Evolutionary conservation across 2,888 invertebrate genomes (phyloP).

Genomic region (Trisateles emortualis): DNA sequence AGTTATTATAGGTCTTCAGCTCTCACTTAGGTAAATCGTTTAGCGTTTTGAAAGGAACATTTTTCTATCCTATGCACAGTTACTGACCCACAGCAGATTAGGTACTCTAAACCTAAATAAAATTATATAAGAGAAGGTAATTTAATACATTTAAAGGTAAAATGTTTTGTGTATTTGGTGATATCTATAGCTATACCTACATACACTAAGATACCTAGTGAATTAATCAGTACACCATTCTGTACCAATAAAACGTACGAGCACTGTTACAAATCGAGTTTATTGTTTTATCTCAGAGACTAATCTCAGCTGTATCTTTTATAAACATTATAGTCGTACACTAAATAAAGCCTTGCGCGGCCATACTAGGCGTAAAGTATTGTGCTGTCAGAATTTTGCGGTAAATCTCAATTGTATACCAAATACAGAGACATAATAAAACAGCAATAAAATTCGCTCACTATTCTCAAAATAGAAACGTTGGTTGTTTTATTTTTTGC

Average conservation of each 20-base stretch:
- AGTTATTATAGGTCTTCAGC: no score
- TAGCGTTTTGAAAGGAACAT: no score
- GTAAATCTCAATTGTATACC: slow-evolving; percentile 69
- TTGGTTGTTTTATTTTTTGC: slow-evolving; percentile 72
- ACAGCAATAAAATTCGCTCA: slow-evolving; percentile 72
- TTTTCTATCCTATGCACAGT: no score
- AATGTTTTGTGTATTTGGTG: no score
- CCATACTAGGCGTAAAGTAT: slow-evolving; percentile 45
- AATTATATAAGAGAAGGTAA: no score
- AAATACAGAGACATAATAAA: slow-evolving; percentile 78
- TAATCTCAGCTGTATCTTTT: slow-evolving; percentile 21
- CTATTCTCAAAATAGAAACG: slow-evolving; percentile 82
- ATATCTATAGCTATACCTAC: no score
- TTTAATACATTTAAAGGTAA: no score
- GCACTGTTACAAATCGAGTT: not conserved
- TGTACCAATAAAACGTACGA: not conserved
- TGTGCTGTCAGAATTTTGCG: slow-evolving; percentile 50
- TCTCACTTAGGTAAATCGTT: no score
- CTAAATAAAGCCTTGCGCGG: slow-evolving; percentile 40
- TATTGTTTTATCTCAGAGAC: not conserved
- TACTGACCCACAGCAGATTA: no score
- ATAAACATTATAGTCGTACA: slow-evolving; percentile 25
- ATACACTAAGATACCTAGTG: no score
- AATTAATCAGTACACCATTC: not conserved
- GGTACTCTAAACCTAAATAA: no score